These are phyloP conservation scores for Chloropsis hardwickii DNA, from an alignment of 2,113 vertebrate species.

Conservation along the genomic window DNA sequence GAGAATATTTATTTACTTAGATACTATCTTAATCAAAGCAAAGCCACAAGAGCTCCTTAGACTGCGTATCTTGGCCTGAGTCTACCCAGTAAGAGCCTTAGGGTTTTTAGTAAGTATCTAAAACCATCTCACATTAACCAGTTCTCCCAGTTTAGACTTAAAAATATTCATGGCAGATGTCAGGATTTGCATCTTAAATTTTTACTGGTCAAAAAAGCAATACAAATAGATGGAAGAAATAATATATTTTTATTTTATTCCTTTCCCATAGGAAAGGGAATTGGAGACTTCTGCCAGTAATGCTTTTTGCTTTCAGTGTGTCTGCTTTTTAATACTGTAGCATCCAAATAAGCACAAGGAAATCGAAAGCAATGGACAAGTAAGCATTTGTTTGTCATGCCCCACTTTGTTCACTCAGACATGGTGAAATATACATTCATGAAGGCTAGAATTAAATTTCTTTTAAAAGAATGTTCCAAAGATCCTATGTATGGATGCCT, in stretches of 20 bases:
- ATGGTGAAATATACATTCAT: background rate
- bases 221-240: background rate
- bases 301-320: background rate
- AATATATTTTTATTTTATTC: background rate
- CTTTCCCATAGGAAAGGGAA: background rate
- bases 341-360: background rate
- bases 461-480: background rate
- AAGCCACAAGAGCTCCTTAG: constrained; percentile 21
- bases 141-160: background rate
- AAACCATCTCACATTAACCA: background rate
- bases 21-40: constrained; percentile 31
- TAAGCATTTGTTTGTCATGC: background rate
- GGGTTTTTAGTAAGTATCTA: constrained; percentile 4
- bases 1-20: constrained; percentile 39
- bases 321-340: background rate
- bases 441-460: background rate
- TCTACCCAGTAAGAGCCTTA: background rate
- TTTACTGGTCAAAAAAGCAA: background rate
- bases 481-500: background rate
- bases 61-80: constrained; percentile 26
- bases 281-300: background rate
- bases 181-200: constrained; percentile 6
- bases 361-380: background rate
- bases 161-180: background rate
- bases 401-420: background rate